Base-by-base conservation (phyloP, 1,140 invertebrate genomes). In the Caenorhabditis briggsae region DNA sequence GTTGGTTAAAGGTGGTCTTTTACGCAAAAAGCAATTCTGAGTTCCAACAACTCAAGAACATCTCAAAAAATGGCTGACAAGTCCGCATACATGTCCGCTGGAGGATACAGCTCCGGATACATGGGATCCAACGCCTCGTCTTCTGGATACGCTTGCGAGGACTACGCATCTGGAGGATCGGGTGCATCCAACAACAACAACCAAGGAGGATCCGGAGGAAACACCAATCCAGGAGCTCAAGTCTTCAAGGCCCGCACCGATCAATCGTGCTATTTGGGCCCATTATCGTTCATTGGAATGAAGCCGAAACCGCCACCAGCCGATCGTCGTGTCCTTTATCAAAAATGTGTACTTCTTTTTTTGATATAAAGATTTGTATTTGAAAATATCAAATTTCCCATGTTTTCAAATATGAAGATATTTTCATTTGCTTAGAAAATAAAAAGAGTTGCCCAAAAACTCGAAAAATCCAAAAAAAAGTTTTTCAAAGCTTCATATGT, bases 21-120 rank as follows among this genome's bases (percentile, higher is more conserved):
- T n/a, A n/a, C n/a, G n/a, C n/a, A n/a, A n/a, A n/a, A n/a, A n/a
- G n/a, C n/a, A n/a, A 78, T 50, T 78, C 70, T 78, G 70, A 53
- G 70, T 3, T 53, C 46, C 46, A 78, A 78, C 43, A 78, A 78
- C 70, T 78, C 70, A 78, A 48, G 70, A 78, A 78, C 25, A 78
- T 43, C 46, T 70, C 64, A 46, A 70, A 41, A 70, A 78, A 78
- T 78, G 70, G 70, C 70, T 78, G 70, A 78, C 70, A 78, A 78
- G n/a, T 78, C 70, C n/a, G 70, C 70, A 43, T 78, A 78, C n/a
- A 78, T 78, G 70, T 78, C 70, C 46, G 70, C 70, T 78, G 70
- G 70, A 78, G 70, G 70, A 78, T 78, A 78, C 70, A 53, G 70
- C 12, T 78, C 70, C 46, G 70, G 70, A 50, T 78, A 78, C 70